These are phyloP conservation scores for Varanus komodoensis DNA, from an alignment of 2,113 vertebrate species.

Conservation along the genomic window DNA sequence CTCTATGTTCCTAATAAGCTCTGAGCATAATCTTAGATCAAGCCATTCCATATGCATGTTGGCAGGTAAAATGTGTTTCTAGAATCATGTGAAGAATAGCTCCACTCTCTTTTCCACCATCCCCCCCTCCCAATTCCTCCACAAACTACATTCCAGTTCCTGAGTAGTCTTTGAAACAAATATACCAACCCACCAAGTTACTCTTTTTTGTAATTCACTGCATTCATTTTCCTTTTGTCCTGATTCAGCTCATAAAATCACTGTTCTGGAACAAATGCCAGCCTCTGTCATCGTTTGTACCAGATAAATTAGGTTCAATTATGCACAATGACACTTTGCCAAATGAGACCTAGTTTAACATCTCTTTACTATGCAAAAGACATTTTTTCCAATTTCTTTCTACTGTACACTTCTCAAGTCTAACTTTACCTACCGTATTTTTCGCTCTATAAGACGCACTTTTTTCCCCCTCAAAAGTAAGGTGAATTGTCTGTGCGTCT, in stretches of 20 bases:
- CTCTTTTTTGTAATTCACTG: background rate
- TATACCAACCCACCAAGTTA: background rate
- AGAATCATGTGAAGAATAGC: background rate
- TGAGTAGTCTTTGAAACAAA: background rate
- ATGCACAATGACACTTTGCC: background rate
- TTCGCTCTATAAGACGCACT: no score
- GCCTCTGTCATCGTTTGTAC: background rate
- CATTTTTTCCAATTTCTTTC: background rate
- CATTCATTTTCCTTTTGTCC: background rate
- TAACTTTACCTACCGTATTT: background rate
- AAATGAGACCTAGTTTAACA: background rate
- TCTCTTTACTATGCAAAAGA: background rate
- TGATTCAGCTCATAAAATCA: background rate
- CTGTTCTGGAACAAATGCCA: background rate
- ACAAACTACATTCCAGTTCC: background rate
- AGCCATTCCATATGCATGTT: background rate
- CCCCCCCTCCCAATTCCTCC: background rate
- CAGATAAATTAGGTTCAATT: background rate
- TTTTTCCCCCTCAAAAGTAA: no score
- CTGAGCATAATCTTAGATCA: background rate
- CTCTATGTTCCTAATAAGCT: background rate
- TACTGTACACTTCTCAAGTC: background rate
- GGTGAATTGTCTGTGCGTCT: no score
- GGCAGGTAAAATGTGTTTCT: background rate
- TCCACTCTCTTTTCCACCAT: background rate